These are phyloP conservation scores for Adela reaumurella DNA, from an alignment of 2,888 invertebrate species.

Conservation along the genomic window DNA sequence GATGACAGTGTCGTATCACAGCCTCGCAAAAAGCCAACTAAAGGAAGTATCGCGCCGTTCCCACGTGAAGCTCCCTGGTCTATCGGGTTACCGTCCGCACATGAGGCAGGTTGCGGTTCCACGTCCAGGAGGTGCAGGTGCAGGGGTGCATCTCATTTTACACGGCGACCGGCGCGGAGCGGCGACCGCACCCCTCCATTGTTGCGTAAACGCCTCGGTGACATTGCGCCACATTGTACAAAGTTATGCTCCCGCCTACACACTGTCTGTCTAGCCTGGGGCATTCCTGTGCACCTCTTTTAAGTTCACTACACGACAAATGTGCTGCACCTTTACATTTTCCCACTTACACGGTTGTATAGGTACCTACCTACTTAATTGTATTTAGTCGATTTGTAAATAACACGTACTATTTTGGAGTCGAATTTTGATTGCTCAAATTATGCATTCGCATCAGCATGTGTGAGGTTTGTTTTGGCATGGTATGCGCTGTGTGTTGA, in stretches of 20 bases:
- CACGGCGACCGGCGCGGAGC: conserved; percentile 2
- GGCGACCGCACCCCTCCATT: not conserved
- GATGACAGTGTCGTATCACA: not conserved
- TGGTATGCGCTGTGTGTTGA: not conserved
- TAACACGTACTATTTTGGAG: too few species aligned
- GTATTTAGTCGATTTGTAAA: too few species aligned
- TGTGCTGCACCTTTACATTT: too few species aligned
- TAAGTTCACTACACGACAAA: too few species aligned
- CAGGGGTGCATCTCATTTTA: conserved; percentile 8
- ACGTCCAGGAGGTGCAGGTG: conserved; percentile 4
- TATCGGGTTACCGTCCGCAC: not conserved
- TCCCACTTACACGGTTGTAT: too few species aligned
- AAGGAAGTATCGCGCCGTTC: conserved; percentile 2
- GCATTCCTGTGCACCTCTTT: too few species aligned
- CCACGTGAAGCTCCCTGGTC: conserved; percentile 1
- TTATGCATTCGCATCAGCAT: too few species aligned
- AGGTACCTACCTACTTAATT: too few species aligned
- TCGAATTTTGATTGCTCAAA: too few species aligned
- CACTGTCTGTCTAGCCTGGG: too few species aligned
- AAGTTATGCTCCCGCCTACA: too few species aligned
- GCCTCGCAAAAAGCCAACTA: not conserved
- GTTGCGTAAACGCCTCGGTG: not conserved
- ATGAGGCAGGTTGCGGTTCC: too few species aligned
- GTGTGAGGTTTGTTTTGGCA: not conserved
- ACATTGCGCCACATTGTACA: not conserved